Percentiles rank a stretch among this genome's conserved stretches.
Conservation (phyloP, 2,113 vertebrate species). For the Hyla sarda region DNA sequence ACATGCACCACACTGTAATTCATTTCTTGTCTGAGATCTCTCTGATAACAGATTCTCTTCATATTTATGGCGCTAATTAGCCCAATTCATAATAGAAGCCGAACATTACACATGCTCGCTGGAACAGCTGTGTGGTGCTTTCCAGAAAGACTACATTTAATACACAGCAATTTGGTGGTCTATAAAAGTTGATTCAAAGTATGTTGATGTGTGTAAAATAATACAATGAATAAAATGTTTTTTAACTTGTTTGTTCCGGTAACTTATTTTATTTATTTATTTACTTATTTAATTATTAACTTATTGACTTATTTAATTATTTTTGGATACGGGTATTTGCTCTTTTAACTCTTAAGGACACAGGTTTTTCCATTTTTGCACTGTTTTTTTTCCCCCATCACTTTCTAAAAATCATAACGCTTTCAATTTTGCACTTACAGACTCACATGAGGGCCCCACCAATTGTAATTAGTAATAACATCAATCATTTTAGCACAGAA, state of each 20-base stretch:
- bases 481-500: too few species aligned
- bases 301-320: too few species aligned
- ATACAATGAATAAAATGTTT: conserved; percentile 38
- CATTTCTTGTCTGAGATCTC: conserved; percentile 64
- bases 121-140: conserved; percentile 60
- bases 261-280: conserved; percentile 13
- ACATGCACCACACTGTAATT: conserved; percentile 55
- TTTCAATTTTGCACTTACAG: too few species aligned
- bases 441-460: too few species aligned
- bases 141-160: conserved; percentile 62
- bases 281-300: too few species aligned
- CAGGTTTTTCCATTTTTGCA: too few species aligned
- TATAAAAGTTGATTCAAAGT: conserved; percentile 63
- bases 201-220: conserved; percentile 59
- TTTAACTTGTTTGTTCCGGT: neutral
- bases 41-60: conserved; percentile 63
- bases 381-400: too few species aligned
- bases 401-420: too few species aligned
- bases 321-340: neutral
- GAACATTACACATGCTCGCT: conserved; percentile 61
- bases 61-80: conserved; percentile 61
- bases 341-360: too few species aligned
- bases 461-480: too few species aligned
- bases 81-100: conserved; percentile 61
- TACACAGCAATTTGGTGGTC: conserved; percentile 60